A percentile compares a stretch with the other conserved stretches of the same genome.
phyloP scores from a whole-genome alignment of 2,113 vertebrate species.

The Glareola pratincola region DNA sequence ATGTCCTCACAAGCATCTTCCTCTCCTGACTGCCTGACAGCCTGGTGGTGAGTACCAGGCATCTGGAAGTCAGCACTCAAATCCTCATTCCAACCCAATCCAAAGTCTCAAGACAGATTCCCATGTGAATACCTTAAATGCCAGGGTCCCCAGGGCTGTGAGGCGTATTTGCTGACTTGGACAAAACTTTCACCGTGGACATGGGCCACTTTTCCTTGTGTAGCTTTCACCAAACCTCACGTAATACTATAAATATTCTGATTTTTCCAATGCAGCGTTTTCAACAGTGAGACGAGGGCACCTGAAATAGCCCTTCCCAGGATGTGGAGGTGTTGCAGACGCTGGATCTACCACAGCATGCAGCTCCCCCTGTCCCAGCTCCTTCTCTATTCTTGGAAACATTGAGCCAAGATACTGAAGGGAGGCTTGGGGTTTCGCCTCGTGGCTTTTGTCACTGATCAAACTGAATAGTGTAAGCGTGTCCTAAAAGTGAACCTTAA shows the following conservation, averaged over 20 bases:
- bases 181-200: not conserved
- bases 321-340: not conserved
- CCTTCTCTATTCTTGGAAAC: not conserved
- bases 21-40: not conserved
- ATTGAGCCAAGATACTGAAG: not conserved
- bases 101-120: not conserved
- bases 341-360: not conserved
- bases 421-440: fast-evolving
- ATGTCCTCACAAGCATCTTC: not conserved
- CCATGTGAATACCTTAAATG: not conserved
- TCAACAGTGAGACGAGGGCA: not conserved
- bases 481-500: not conserved
- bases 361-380: not conserved
- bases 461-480: not conserved
- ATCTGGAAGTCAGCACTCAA: not conserved
- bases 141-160: not conserved
- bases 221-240: not conserved
- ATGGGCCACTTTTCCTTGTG: fast-evolving
- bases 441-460: not conserved
- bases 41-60: not conserved
- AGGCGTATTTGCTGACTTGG: not conserved
- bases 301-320: not conserved
- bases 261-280: not conserved
- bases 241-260: not conserved
- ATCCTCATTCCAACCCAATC: not conserved